Percentiles rank a stretch among this genome's conserved stretches.
Conservation (phyloP, 1,140 invertebrate species). For the Drosophila parvula region DNA sequence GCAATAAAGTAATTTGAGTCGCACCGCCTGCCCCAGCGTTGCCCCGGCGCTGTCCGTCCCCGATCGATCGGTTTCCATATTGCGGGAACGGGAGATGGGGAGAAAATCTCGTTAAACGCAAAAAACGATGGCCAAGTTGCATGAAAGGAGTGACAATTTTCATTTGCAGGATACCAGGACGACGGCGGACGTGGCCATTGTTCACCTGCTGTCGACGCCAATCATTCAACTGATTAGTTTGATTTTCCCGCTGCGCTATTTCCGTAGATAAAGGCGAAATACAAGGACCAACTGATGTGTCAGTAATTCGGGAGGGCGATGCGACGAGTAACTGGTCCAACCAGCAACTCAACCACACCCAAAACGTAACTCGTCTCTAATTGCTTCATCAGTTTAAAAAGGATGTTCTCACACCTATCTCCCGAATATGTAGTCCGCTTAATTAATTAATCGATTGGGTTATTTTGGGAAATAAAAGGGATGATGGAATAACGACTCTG, state of each 20-base stretch:
- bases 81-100: constrained; percentile 16
- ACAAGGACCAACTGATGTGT: constrained; percentile 68
- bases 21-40: constrained; percentile 1
- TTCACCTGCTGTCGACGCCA: constrained; percentile 64
- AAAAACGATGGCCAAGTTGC: constrained; percentile 51
- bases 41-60: neutral
- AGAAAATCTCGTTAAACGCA: constrained; percentile 67
- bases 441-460: constrained; percentile 69
- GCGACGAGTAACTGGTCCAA: constrained; percentile 18
- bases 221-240: constrained; percentile 82
- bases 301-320: constrained; percentile 59
- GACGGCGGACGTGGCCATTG: constrained; percentile 51
- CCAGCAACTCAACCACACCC: constrained; percentile 4
- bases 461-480: constrained; percentile 38
- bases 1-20: constrained; percentile 73
- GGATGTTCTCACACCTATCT: constrained; percentile 14
- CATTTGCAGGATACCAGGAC: constrained; percentile 41
- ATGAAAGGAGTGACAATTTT: constrained; percentile 62
- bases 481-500: neutral
- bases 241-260: constrained; percentile 73
- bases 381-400: constrained; percentile 62
- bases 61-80: constrained; percentile 58
- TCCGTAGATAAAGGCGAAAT: constrained; percentile 62
- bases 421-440: constrained; percentile 14
- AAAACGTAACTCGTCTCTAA: constrained; percentile 49